Percentiles rank a stretch among this genome's conserved stretches.
Conservation (phyloP, 2,113 vertebrate genomes). For the Malurus alboscapulatus region DNA sequence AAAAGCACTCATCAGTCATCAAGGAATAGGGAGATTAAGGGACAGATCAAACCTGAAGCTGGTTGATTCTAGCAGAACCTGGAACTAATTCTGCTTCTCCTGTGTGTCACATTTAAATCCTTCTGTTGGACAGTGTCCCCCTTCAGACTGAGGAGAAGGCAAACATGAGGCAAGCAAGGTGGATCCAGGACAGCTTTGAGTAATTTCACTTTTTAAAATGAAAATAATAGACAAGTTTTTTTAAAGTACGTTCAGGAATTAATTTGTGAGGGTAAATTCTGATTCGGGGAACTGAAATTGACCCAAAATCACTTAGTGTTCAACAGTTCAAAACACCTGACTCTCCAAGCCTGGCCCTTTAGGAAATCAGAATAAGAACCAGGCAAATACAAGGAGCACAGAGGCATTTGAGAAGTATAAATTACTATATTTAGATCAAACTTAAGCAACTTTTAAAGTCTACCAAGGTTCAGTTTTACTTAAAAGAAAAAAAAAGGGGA, state of each 20-base stretch:
- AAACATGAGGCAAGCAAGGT: not conserved
- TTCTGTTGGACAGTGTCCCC: too few species aligned
- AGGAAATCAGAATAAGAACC: not conserved
- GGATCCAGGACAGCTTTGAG: not conserved
- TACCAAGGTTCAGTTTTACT: not conserved
- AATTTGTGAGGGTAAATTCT: not conserved
- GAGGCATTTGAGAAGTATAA: rapidly evolving
- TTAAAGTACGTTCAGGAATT: not conserved
- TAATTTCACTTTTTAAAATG: not conserved
- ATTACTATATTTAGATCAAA: not conserved
- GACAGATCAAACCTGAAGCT: not conserved
- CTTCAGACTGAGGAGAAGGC: not conserved
- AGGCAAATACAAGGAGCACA: not conserved
- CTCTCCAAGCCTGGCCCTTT: not conserved
- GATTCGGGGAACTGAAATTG: rapidly evolving
- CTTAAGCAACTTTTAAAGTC: not conserved
- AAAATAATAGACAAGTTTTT: not conserved
- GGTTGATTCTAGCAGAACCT: not conserved
- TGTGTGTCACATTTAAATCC: not conserved
- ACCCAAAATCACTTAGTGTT: not conserved
- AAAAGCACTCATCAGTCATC: not conserved
- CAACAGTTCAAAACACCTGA: not conserved
- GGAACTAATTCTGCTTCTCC: not conserved
- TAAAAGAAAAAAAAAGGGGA: not conserved
- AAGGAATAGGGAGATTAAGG: not conserved